Percentiles rank a stretch among this genome's conserved stretches.
Evolutionary conservation across 2,113 vertebrate species (phyloP).

Genomic region (Panurus biarmicus): DNA sequence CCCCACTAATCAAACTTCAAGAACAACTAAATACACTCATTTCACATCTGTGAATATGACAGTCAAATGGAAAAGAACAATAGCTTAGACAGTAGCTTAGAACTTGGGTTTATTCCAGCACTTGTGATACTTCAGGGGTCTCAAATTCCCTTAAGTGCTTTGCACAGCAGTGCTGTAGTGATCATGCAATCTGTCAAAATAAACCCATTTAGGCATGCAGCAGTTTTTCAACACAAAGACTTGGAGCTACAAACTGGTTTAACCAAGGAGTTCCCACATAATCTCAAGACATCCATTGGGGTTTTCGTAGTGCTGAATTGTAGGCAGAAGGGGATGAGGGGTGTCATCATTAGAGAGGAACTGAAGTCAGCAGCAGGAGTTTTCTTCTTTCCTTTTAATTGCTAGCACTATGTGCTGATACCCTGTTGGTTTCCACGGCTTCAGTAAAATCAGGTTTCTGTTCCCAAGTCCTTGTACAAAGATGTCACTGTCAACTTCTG

Average conservation of each 20-base stretch:
- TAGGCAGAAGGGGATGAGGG: background rate
- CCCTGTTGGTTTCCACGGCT: background rate
- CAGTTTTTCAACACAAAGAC: background rate
- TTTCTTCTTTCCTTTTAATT: background rate
- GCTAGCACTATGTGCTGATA: background rate
- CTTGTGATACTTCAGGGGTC: background rate
- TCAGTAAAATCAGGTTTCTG: background rate
- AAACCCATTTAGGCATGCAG: background rate
- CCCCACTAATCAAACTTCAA: background rate
- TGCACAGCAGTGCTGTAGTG: background rate
- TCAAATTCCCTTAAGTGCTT: slow-evolving; percentile 1
- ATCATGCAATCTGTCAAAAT: background rate
- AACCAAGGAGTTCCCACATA: background rate
- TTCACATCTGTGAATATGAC: background rate
- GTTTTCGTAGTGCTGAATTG: background rate
- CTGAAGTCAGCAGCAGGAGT: background rate
- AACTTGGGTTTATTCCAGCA: background rate
- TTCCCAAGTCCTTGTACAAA: background rate
- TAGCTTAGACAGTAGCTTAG: background rate
- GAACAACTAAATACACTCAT: background rate
- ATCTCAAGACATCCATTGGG: background rate
- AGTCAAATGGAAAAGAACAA: background rate
- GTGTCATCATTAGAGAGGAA: background rate
- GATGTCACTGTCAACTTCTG: background rate
- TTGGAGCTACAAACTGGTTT: background rate